These are phyloP conservation scores for Metridium senile DNA, from an alignment of 92 coral and sea anemone genomes.

Conservation along the genomic window DNA sequence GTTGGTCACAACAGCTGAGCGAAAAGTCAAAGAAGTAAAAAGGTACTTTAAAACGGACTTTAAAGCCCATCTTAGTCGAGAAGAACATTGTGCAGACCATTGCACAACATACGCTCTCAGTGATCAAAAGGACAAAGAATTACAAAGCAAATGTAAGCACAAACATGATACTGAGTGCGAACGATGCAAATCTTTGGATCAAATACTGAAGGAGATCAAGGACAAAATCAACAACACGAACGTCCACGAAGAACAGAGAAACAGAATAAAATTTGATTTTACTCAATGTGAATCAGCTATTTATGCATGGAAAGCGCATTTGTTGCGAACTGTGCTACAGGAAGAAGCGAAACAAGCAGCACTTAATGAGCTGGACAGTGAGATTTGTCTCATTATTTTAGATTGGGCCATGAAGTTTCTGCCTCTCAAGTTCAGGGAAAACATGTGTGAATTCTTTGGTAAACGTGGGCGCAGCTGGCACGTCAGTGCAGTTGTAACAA, in stretches of 20 bases:
- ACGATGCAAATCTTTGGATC: slow-evolving; percentile 26
- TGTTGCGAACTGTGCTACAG: slow-evolving; percentile 15
- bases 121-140: slow-evolving; percentile 19
- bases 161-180: slow-evolving; percentile 37
- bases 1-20: not conserved
- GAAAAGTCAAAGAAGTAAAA: slow-evolving; percentile 7
- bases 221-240: slow-evolving; percentile 2
- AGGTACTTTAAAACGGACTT: slow-evolving; percentile 45
- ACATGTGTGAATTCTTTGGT: slow-evolving; percentile 61
- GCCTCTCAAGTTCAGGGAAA: slow-evolving; percentile 35
- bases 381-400: slow-evolving; percentile 29
- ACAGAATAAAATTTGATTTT: slow-evolving; percentile 19
- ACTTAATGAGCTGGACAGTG: slow-evolving; percentile 32
- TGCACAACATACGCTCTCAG: slow-evolving; percentile 38
- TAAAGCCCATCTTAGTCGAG: slow-evolving; percentile 37
- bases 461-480: slow-evolving; percentile 70
- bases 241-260: slow-evolving; percentile 13
- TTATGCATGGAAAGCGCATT: slow-evolving; percentile 33
- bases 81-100: slow-evolving; percentile 39
- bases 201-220: slow-evolving; percentile 2
- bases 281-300: slow-evolving; percentile 19
- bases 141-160: slow-evolving; percentile 39
- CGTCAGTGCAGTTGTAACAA: slow-evolving; percentile 8
- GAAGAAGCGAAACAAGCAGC: slow-evolving; percentile 47
- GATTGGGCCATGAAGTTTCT: slow-evolving; percentile 31